A percentile compares a stretch with the other conserved stretches of the same genome.
phyloP scores from a whole-genome alignment of 1,140 invertebrate species.

The Musca domestica region DNA sequence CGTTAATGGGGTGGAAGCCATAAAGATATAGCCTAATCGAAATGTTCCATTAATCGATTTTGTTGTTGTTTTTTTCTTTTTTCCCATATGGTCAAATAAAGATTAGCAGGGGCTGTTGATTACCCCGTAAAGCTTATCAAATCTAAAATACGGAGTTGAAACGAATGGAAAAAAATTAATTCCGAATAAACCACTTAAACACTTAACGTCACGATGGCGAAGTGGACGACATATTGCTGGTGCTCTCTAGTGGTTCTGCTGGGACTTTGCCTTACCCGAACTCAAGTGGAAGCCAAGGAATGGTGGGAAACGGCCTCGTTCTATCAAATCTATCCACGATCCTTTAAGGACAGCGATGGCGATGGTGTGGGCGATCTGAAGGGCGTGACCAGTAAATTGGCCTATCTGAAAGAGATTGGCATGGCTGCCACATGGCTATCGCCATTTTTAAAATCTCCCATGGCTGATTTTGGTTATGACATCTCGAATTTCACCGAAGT shows the following conservation, averaged over 20 bases:
- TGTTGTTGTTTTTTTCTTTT: no score
- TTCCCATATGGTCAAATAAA: no score
- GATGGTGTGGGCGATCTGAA: constrained; percentile 66
- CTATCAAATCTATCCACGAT: constrained; percentile 71
- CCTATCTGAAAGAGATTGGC: constrained; percentile 59
- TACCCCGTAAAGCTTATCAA: no score
- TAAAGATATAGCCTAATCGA: no score
- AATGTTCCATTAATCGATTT: no score
- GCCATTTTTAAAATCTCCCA: constrained; percentile 68
- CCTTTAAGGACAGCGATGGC: constrained; percentile 68
- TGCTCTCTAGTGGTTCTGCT: constrained; percentile 30
- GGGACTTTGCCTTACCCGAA: constrained; percentile 27
- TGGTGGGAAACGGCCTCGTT: constrained; percentile 71
- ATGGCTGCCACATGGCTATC: constrained; percentile 67
- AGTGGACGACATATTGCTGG: constrained; percentile 5
- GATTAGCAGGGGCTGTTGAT: no score
- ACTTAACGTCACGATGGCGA: not conserved
- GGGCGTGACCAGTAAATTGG: constrained; percentile 57
- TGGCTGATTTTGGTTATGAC: constrained; percentile 69
- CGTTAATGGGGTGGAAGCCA: no score
- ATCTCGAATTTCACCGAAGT: constrained; percentile 69
- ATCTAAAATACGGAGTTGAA: no score
- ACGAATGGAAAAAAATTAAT: no score
- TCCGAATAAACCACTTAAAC: no score
- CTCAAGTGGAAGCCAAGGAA: constrained; percentile 42